Percentiles rank a stretch among this genome's conserved stretches.
Conservation (phyloP, 2,797 vertebrate species). For the Mus spretus region DNA sequence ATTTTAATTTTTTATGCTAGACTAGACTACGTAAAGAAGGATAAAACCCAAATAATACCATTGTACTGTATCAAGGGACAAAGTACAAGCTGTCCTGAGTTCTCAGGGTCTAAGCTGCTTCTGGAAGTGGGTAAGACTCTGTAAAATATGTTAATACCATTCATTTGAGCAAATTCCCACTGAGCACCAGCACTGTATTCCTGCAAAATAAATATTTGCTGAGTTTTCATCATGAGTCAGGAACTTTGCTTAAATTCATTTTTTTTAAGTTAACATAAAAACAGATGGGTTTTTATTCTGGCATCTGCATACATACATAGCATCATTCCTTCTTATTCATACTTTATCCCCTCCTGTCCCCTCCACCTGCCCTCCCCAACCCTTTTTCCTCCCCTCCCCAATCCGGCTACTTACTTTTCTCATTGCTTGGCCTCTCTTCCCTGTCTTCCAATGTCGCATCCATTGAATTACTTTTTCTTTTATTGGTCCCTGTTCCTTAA, state of each 20-base stretch:
- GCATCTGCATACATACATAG: background rate
- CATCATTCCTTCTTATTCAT: background rate
- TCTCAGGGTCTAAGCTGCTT: conserved; percentile 40
- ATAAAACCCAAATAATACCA: background rate
- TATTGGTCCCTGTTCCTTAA: background rate
- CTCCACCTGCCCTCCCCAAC: background rate
- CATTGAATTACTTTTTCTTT: background rate
- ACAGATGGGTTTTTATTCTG: background rate
- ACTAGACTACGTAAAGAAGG: background rate
- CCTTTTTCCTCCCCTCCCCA: too few relatives aligned
- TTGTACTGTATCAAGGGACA: background rate
- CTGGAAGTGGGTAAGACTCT: background rate
- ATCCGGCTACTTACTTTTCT: background rate
- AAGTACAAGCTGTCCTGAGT: conserved; percentile 19
- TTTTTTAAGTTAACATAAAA: background rate
- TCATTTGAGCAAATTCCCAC: conserved; percentile 31
- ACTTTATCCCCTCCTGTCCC: background rate
- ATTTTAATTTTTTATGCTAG: background rate
- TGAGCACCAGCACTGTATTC: background rate
- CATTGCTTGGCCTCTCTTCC: background rate
- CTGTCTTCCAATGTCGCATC: too few relatives aligned
- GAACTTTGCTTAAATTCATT: background rate
- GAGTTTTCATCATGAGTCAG: background rate
- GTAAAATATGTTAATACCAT: conserved; percentile 42
- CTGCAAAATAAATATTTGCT: background rate